Percentiles rank a stretch among this genome's conserved stretches.
Conservation (phyloP, 2,113 vertebrate genomes). For the Hippoglossus stenolepis region DNA sequence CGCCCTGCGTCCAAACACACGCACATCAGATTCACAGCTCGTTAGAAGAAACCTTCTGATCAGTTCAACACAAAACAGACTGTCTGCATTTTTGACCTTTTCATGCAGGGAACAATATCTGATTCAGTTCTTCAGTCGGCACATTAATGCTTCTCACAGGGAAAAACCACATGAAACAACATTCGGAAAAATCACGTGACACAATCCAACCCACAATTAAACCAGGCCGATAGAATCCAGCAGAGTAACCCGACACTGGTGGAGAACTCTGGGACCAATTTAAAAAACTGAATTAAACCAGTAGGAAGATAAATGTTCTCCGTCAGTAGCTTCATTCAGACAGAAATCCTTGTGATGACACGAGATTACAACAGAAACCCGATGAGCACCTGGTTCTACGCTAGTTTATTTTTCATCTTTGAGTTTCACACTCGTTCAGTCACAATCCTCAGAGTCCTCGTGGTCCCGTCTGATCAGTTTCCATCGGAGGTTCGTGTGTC, state of each 20-base stretch:
- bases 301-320: background rate
- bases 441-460: too few relatives aligned
- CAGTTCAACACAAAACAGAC: background rate
- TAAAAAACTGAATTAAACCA: too few relatives aligned
- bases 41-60: too few relatives aligned
- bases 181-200: background rate
- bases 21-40: background rate
- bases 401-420: too few relatives aligned
- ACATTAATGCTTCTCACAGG: background rate
- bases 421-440: too few relatives aligned
- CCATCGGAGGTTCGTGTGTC: too few relatives aligned
- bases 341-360: background rate
- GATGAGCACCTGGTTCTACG: too few relatives aligned
- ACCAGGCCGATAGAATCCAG: background rate
- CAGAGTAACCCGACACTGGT: background rate
- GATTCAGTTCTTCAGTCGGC: background rate
- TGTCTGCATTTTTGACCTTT: background rate
- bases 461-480: too few relatives aligned
- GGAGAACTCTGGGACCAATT: background rate
- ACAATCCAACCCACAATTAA: background rate
- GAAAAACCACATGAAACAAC: background rate
- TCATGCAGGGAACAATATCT: background rate
- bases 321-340: background rate
- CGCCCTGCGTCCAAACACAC: constrained; percentile 82
- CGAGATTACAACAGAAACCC: too few relatives aligned